Evolutionary conservation across 2,113 vertebrate genomes (phyloP), one percentile per base, ranked within the genome.

Genomic region (Myanophis thanlyinensis): DNA sequence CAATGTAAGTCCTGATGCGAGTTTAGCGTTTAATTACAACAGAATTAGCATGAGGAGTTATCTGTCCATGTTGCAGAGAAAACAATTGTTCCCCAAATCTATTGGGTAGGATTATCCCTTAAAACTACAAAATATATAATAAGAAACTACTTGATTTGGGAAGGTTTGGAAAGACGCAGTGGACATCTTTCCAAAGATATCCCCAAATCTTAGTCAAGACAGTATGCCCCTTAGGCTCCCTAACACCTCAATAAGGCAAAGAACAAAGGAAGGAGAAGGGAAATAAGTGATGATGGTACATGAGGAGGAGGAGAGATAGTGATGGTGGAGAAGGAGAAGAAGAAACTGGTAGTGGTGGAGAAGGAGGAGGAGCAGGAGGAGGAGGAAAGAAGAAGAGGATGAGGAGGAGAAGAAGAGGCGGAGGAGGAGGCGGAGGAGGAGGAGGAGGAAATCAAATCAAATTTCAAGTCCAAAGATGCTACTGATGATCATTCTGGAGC

Each of bases 1-100:
- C 93, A 85, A 97, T 97, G 98, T 98, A 97, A 90, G 80, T 1
- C 23, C 40, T 46, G 8, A 13, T 89, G 23, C n/a, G 89, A 91
- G 44, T 40, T 12, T n/a, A 62, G 5, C 9, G 44, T 80, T 80
- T 9, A 44, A 22, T 22, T 44, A 6, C 73, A 44, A 22, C 20
- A 80, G 18, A 80, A 4, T 22, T 80, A 44, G 35, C 73, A 3
- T 0, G 73, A 80, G 35, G 7, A 7, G 35, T 44, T 80, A 4
- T 9, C 73, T 22, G 18, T 44, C 3, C 22, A 7, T 80, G 35
- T 44, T 80, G 1, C 18, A 80, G 35, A 80, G 35, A 80, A 80
- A 18, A 10, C 18, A 44, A 22, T 40, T 44, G 18, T 44, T 10
- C 35, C 35, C 20, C 73, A 44, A 80, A 80, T 22, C 35, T 44